phyloP scores from a whole-genome alignment of 2,888 invertebrate species.

The Rhogogaster chlorosoma region DNA sequence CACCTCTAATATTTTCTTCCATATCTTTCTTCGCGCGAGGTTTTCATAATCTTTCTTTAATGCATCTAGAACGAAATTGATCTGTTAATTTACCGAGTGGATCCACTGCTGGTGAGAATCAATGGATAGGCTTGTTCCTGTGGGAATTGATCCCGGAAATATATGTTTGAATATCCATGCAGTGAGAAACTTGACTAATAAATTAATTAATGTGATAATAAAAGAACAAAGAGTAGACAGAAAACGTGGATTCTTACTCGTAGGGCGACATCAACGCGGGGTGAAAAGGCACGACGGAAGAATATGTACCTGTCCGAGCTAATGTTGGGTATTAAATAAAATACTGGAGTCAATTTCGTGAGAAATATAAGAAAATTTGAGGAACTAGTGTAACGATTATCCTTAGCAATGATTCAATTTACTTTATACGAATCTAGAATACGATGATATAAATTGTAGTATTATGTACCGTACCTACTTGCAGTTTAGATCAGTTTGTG shows the following conservation, averaged over 20 bases:
- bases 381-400: not conserved
- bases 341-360: not conserved
- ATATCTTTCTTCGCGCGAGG: not conserved
- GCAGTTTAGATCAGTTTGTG: too few species aligned
- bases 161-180: not conserved
- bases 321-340: not conserved
- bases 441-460: too few species aligned
- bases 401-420: too few species aligned
- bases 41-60: not conserved
- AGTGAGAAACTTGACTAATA: not conserved
- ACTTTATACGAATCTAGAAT: too few species aligned
- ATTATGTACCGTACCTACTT: too few species aligned
- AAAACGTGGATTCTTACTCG: not conserved
- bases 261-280: slow-evolving; percentile 18
- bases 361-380: not conserved
- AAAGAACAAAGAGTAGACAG: not conserved
- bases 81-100: too few species aligned
- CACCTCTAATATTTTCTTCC: not conserved
- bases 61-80: not conserved
- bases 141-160: not conserved
- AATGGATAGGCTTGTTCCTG: not conserved
- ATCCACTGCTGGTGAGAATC: not conserved
- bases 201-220: not conserved
- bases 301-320: not conserved
- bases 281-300: not conserved